Conservation (phyloP, 2,888 invertebrate species). For the Loripinus fragilis region DNA sequence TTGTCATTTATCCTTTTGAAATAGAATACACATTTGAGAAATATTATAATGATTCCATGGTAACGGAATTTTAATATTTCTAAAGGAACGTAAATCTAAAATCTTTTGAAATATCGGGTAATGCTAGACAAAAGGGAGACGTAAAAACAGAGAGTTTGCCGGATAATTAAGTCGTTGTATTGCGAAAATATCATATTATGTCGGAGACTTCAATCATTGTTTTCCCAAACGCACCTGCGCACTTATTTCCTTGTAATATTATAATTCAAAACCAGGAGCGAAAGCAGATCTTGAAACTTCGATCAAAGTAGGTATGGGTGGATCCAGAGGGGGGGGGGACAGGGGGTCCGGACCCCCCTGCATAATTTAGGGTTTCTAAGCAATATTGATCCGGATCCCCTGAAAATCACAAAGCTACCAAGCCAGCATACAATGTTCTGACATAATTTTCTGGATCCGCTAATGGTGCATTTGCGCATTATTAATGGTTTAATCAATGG, state of each 20-base stretch:
- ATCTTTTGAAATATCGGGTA: slow-evolving; percentile 13
- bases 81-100: background rate
- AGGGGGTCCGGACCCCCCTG: too few species aligned
- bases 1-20: background rate
- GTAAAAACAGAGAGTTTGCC: background rate
- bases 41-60: slow-evolving; percentile 2
- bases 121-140: background rate
- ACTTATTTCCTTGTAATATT: background rate
- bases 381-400: too few species aligned
- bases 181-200: slow-evolving; percentile 2
- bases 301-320: too few species aligned
- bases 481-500: too few species aligned
- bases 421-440: too few species aligned
- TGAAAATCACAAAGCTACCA: too few species aligned
- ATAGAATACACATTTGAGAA: background rate
- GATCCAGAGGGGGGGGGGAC: too few species aligned
- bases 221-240: background rate
- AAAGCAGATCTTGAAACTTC: too few species aligned
- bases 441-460: too few species aligned
- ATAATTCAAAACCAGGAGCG: background rate
- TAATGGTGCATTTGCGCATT: too few species aligned
- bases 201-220: background rate
- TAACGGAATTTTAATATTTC: slow-evolving; percentile 12
- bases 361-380: too few species aligned
- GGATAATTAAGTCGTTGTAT: background rate